These are phyloP conservation scores for Chlorops oryzae DNA, from an alignment of 1,140 invertebrate genomes.

Conservation along the genomic window DNA sequence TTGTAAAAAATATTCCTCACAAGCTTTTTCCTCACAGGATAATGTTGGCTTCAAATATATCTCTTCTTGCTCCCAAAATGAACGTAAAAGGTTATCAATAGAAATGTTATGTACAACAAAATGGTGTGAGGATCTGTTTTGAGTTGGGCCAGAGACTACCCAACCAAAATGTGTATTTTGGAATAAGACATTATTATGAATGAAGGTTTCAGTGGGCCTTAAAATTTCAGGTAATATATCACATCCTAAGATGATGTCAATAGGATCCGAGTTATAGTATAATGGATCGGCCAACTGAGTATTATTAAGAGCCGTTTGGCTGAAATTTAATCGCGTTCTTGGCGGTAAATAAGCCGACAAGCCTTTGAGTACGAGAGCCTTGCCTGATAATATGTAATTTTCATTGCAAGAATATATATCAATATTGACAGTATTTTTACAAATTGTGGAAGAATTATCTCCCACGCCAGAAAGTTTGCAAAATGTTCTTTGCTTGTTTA, in stretches of 20 bases:
- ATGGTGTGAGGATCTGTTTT: too few species aligned
- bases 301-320: too few species aligned
- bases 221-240: not conserved
- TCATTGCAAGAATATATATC: not conserved
- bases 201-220: not conserved
- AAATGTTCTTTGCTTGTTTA: not conserved
- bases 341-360: not conserved
- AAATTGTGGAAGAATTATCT: not conserved
- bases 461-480: not conserved
- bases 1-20: too few species aligned
- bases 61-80: too few species aligned
- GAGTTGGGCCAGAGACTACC: constrained; percentile 1
- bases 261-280: not conserved
- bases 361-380: not conserved
- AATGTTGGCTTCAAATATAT: too few species aligned
- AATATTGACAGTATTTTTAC: not conserved
- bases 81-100: too few species aligned
- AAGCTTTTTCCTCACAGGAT: too few species aligned
- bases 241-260: constrained; percentile 6
- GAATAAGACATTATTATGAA: not conserved
- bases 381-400: not conserved
- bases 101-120: too few species aligned
- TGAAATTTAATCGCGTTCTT: too few species aligned
- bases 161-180: constrained; percentile 5
- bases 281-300: constrained; percentile 1